Evolutionary conservation across 1,140 invertebrate species (phyloP).

Genomic region (Trichonephila inaurata): DNA sequence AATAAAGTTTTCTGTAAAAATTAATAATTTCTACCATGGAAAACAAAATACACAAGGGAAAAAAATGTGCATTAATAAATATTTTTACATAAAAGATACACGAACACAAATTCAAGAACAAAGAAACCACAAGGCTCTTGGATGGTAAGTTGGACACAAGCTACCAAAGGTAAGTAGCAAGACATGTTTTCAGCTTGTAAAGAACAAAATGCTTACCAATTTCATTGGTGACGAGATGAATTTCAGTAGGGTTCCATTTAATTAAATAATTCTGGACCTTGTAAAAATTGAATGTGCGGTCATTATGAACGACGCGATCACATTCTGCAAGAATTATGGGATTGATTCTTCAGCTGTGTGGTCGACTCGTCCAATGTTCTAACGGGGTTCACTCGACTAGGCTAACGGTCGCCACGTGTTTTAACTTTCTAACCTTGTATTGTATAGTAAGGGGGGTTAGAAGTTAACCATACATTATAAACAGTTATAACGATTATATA

Average conservation of each 20-base stretch:
- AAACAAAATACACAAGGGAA: not conserved
- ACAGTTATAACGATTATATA: not conserved
- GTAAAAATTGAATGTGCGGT: not conserved
- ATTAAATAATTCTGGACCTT: not conserved
- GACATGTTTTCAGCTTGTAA: constrained; percentile 4
- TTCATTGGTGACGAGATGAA: too few species aligned
- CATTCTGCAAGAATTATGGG: constrained; percentile 14
- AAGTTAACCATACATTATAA: not conserved
- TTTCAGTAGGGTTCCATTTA: not conserved
- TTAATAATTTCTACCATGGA: not conserved
- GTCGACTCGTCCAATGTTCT: constrained; percentile 29
- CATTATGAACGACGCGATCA: constrained; percentile 13
- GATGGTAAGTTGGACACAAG: not conserved
- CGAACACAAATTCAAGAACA: not conserved
- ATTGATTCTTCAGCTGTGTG: constrained; percentile 26
- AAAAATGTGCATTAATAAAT: not conserved
- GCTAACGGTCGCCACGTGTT: constrained; percentile 9
- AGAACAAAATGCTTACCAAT: constrained; percentile 15
- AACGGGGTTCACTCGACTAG: constrained; percentile 4
- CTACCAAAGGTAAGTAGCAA: constrained; percentile 4
- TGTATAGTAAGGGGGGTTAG: constrained; percentile 3
- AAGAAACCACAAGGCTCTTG: constrained; percentile 4
- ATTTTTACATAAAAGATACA: too few species aligned
- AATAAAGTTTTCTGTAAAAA: not conserved
- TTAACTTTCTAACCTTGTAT: not conserved